These are phyloP conservation scores for Cremastinae sp. DNA, from an alignment of 2,888 invertebrate species.

Conservation along the genomic window DNA sequence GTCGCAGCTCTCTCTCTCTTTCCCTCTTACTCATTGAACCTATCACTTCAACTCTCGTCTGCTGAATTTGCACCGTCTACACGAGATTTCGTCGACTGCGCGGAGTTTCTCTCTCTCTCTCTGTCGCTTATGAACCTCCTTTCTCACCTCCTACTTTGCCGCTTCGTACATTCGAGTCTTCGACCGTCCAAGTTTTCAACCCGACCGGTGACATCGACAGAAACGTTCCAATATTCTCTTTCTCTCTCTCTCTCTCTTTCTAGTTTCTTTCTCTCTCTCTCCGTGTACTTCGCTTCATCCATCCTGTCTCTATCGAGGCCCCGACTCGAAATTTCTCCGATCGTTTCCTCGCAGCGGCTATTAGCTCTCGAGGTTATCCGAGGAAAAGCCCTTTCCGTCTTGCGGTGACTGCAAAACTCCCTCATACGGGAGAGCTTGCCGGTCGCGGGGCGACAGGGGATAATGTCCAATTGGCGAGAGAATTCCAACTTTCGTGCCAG, in stretches of 20 bases:
- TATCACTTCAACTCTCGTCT: constrained; percentile 46
- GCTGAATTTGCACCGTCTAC: constrained; percentile 48
- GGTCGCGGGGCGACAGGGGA: constrained; percentile 49
- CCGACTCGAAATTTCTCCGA: constrained; percentile 57
- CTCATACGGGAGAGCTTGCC: constrained; percentile 54
- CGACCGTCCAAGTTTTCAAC: constrained; percentile 50
- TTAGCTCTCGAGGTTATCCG: constrained; percentile 54
- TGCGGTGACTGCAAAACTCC: constrained; percentile 52
- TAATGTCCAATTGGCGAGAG: constrained; percentile 58
- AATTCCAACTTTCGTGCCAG: constrained; percentile 47
- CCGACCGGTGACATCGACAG: constrained; percentile 41
- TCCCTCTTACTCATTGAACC: constrained; percentile 17
- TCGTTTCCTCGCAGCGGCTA: constrained; percentile 56
- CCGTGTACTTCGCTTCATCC: neutral
- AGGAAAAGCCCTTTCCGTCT: constrained; percentile 46
- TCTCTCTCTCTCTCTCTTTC: constrained; percentile 11
- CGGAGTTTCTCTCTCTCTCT: constrained; percentile 22
- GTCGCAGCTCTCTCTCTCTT: constrained; percentile 47
- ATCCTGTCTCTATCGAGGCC: constrained; percentile 23
- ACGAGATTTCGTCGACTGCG: constrained; percentile 42
- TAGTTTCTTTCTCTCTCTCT: constrained; percentile 7
- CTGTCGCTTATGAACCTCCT: neutral
- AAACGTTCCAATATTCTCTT: constrained; percentile 21
- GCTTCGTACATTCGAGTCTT: constrained; percentile 24
- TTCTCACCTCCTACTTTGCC: constrained; percentile 3